Evolutionary conservation across 2,113 vertebrate genomes (phyloP).

Genomic region (Procapra przewalskii): DNA sequence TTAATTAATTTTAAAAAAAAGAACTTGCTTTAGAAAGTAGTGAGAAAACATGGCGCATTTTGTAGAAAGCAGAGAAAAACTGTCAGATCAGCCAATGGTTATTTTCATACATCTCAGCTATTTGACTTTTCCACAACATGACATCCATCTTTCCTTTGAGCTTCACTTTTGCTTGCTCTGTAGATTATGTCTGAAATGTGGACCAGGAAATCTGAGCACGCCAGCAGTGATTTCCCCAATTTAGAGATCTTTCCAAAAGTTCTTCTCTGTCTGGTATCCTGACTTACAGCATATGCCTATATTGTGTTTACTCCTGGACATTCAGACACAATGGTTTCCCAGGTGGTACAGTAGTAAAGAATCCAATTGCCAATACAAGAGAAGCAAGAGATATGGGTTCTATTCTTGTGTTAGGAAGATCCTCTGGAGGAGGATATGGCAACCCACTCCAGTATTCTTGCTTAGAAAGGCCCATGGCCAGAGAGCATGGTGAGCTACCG

Average conservation of each 20-base stretch:
- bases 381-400: neutral
- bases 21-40: neutral
- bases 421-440: neutral
- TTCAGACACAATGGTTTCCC: neutral
- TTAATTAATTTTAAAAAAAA: neutral
- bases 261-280: neutral
- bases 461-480: neutral
- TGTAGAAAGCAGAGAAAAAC: neutral
- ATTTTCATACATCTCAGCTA: neutral
- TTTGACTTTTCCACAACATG: neutral
- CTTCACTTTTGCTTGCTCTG: neutral
- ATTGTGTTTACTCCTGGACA: neutral
- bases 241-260: neutral
- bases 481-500: neutral
- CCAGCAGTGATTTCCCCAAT: neutral
- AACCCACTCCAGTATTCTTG: neutral
- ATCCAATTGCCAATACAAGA: neutral
- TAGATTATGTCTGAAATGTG: neutral
- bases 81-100: neutral
- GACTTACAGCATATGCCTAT: neutral
- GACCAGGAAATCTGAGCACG: neutral
- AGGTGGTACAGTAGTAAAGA: neutral
- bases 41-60: neutral
- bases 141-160: neutral
- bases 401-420: neutral